Percentiles rank a stretch among this genome's conserved stretches.
phyloP scores from a whole-genome alignment of 2,888 invertebrate genomes.

The Mesoligia furuncula region DNA sequence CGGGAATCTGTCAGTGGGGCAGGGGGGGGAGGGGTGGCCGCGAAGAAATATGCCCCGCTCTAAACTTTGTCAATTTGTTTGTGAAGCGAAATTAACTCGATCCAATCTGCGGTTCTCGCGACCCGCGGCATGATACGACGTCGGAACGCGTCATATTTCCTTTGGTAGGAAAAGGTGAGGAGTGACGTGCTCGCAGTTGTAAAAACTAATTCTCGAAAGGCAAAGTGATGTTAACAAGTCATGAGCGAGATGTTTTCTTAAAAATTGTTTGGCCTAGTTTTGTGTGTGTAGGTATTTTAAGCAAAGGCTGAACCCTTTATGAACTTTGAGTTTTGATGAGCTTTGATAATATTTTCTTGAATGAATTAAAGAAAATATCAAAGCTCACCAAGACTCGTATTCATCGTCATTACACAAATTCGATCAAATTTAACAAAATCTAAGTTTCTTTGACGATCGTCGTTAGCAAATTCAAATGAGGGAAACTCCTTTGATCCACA shows the following conservation, averaged over 20 bases:
- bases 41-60: constrained; percentile 90
- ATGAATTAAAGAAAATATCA: neutral
- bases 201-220: constrained; percentile 49
- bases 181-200: constrained; percentile 62
- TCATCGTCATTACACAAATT: neutral
- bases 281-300: neutral
- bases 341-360: too few relatives aligned
- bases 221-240: constrained; percentile 18
- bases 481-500: neutral
- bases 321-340: too few relatives aligned
- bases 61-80: constrained; percentile 91
- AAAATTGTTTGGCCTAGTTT: constrained; percentile 28
- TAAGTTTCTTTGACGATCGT: neutral
- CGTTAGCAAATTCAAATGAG: neutral
- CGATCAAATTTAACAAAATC: neutral
- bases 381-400: neutral
- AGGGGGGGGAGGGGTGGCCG: constrained; percentile 73
- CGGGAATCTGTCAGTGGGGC: constrained; percentile 86
- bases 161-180: constrained; percentile 75
- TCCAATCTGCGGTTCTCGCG: constrained; percentile 87
- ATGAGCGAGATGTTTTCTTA: constrained; percentile 27
- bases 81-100: constrained; percentile 91
- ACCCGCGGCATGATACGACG: constrained; percentile 82
- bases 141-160: constrained; percentile 81
- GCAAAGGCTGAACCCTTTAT: neutral